Conservation (phyloP, 2,888 invertebrate species). For the Teinopalpus imperialis region DNA sequence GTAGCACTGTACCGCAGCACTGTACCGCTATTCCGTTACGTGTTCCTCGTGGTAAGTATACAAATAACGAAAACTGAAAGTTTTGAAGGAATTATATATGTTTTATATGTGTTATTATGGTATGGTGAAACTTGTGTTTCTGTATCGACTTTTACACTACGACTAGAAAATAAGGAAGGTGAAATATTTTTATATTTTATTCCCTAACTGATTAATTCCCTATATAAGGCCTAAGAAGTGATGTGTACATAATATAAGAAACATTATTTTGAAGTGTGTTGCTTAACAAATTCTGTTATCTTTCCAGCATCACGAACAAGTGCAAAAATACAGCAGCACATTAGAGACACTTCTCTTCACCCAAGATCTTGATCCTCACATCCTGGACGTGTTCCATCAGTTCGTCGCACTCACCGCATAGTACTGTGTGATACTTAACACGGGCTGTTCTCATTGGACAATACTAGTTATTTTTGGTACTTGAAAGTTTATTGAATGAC, state of each 20-base stretch:
- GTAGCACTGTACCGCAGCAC: conserved; percentile 92
- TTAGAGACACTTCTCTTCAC: conserved; percentile 97
- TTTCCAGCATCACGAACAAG: conserved; percentile 97
- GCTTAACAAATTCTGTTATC: conserved; percentile 31
- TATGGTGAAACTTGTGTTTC: no score
- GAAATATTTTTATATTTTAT: no score
- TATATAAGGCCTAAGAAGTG: no score
- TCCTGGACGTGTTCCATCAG: conserved; percentile 98
- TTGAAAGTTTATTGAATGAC: no score
- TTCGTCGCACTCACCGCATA: conserved; percentile 94
- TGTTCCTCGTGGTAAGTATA: conserved; percentile 92
- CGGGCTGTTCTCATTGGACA: not conserved
- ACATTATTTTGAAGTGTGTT: no score
- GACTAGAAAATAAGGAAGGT: no score
- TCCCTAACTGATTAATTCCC: no score
- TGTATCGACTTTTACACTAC: no score
- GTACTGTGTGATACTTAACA: conserved; percentile 32
- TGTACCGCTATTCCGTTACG: conserved; percentile 95
- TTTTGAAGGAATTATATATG: no score
- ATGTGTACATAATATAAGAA: no score
- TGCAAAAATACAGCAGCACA: conserved; percentile 97
- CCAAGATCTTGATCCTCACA: conserved; percentile 96
- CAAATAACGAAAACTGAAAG: conserved; percentile 20
- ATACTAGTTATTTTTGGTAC: no score
- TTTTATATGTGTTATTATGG: no score